Conservation (phyloP, 1,140 invertebrate species). For the Triops longicaudatus region DNA sequence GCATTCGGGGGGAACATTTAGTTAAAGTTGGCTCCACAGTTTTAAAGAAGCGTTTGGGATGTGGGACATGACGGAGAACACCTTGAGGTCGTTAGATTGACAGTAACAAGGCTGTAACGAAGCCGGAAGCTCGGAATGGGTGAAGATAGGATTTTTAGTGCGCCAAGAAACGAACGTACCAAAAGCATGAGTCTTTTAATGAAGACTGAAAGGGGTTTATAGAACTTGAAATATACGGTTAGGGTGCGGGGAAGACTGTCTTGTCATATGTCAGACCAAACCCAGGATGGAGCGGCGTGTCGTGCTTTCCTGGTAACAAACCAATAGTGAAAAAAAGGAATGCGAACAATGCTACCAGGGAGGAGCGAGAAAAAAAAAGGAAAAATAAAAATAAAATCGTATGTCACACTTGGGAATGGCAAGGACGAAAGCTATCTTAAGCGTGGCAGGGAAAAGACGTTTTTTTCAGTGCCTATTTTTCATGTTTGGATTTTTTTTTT, state of each 20-base stretch:
- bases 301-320: slow-evolving; percentile 5
- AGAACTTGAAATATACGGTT: too few species aligned
- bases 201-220: too few species aligned
- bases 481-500: background rate
- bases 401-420: background rate
- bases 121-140: background rate
- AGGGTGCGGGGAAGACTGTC: background rate
- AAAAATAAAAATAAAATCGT: background rate
- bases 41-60: background rate
- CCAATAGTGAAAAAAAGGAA: background rate
- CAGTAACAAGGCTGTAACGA: background rate
- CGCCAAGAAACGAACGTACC: background rate
- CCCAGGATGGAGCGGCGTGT: background rate
- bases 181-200: too few species aligned
- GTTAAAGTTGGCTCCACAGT: too few species aligned
- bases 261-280: background rate
- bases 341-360: background rate
- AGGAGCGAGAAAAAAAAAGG: too few species aligned
- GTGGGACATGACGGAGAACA: background rate
- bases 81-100: background rate
- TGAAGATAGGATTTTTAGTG: background rate
- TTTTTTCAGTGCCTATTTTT: background rate
- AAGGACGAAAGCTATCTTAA: background rate
- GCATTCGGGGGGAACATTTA: too few species aligned
- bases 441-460: background rate